Base-by-base conservation (phyloP, 2,113 vertebrate species). In the Scomber scombrus region DNA sequence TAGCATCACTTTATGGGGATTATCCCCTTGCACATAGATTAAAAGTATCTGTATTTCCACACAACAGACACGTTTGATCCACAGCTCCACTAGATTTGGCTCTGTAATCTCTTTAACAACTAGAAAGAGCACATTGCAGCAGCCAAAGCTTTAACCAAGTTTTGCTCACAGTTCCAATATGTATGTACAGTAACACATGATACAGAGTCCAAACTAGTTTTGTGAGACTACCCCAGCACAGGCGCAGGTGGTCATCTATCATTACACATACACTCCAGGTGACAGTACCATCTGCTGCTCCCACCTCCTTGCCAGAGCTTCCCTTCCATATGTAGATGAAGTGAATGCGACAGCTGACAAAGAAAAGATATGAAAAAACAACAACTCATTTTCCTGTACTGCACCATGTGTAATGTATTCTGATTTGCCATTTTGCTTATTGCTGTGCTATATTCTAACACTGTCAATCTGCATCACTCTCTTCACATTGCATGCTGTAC, bases 241-340 rank as follows among this genome's bases (percentile, higher is more conserved):
- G 82, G 88, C 85, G 34, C 91, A 91, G 82, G 88, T 88, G 88
- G 90, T 82, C 73, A 52, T 90, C 91, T 85, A 83, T 88, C 89
- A 87, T 65, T 60, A 65, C 49, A 80, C 77, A 65, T 46, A 74
- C 69, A 63, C 75, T 82, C 81, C 84, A 88, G 90, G 93, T 89
- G 92, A 93, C 79, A 74, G 73, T 18, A 12, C 88, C 92, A 91
- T 94, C 92, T 94, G 93, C 82, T 79, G 80, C 84, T 56, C 13
- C 73, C 15, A 66, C 67, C 61, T 84, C 29, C 40, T 43, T 56
- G 78, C 75, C 79, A 81, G 21, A 73, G 26, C 21, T 29, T 40
- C 34, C 34, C 5, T 86, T 78, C 73, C 81, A 71, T 81, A 85
- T 81, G 81, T 43, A 88, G 76, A 89, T 82, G 60, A 84, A 81